These are phyloP conservation scores for Panagrolaimus sp. DNA, from an alignment of 1,140 invertebrate genomes.

Conservation along the genomic window DNA sequence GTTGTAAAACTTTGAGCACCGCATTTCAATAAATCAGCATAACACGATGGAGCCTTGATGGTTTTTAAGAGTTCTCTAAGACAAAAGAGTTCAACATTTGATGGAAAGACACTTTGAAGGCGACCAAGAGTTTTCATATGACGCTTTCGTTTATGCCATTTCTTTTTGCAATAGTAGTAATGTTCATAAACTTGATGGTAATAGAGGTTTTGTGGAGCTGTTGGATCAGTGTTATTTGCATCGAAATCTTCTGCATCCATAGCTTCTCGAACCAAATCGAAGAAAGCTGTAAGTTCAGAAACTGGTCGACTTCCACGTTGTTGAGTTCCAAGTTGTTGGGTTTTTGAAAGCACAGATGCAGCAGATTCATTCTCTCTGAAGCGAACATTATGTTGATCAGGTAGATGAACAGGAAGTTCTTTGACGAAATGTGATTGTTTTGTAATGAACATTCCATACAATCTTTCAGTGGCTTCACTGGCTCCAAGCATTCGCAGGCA, in stretches of 20 bases:
- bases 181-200: neutral
- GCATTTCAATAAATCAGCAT: neutral
- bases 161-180: neutral
- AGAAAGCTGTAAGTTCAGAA: neutral
- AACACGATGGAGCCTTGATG: neutral
- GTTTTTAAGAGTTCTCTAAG: neutral
- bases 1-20: neutral
- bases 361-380: neutral
- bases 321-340: neutral
- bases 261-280: neutral
- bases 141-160: neutral
- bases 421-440: neutral
- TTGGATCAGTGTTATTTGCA: neutral
- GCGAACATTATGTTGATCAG: neutral
- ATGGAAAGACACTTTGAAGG: neutral
- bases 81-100: neutral
- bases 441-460: neutral
- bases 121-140: neutral
- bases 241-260: neutral
- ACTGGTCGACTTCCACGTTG: neutral
- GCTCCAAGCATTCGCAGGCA: neutral
- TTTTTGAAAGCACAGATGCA: neutral
- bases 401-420: neutral
- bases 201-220: neutral
- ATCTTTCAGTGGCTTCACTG: neutral